Percentiles rank a stretch among this genome's conserved stretches.
Evolutionary conservation across 2,888 invertebrate genomes (phyloP).

Genomic region (Lithophane leautieri): DNA sequence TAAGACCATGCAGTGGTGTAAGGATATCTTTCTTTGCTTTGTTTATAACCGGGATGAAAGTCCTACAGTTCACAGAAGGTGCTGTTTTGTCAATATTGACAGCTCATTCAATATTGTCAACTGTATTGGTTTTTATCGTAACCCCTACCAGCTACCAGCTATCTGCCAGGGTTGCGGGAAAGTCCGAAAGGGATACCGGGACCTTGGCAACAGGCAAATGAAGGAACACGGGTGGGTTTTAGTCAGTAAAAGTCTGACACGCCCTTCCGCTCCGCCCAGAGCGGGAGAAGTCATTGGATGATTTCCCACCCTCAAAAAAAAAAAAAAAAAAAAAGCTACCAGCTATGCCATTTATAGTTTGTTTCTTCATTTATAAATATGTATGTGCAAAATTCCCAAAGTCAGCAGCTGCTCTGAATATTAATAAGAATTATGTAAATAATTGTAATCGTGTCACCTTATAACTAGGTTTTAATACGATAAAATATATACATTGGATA

Average conservation of each 20-base stretch:
- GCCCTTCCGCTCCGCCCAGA: too few relatives aligned
- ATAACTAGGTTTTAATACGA: too few relatives aligned
- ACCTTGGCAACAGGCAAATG: too few relatives aligned
- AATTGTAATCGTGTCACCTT: neutral
- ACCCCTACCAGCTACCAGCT: neutral
- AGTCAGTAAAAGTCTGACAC: too few relatives aligned
- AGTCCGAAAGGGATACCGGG: too few relatives aligned
- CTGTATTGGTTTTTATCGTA: neutral
- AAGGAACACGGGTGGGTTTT: too few relatives aligned
- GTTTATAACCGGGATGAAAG: neutral
- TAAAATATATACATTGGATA: too few relatives aligned
- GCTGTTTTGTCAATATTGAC: neutral
- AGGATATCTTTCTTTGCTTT: neutral
- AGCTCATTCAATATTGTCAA: neutral
- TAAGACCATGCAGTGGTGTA: neutral
- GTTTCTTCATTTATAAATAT: slow-evolving; percentile 18
- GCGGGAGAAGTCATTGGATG: too few relatives aligned
- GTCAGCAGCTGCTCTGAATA: neutral
- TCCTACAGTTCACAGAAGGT: neutral
- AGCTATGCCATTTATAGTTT: neutral
- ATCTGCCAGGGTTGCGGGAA: too few relatives aligned
- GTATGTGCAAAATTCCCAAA: slow-evolving; percentile 17
- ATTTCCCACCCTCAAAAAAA: too few relatives aligned
- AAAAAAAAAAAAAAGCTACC: too few relatives aligned
- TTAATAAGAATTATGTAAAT: slow-evolving; percentile 19